A percentile compares a stretch with the other conserved stretches of the same genome.
Evolutionary conservation across 1,140 invertebrate species (phyloP).

Genomic region (Dreissena polymorpha): DNA sequence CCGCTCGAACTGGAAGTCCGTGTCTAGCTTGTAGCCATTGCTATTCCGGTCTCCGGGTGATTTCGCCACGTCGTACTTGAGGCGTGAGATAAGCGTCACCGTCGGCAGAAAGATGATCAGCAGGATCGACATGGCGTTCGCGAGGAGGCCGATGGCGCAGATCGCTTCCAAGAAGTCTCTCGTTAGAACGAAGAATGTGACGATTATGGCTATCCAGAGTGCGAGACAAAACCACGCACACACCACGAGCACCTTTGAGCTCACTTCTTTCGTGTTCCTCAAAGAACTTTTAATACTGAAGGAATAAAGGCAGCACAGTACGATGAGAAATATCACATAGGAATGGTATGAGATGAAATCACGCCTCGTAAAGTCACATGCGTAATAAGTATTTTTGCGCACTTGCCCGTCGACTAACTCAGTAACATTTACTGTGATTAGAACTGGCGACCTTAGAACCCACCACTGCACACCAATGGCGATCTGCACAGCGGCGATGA

Average conservation of each 20-base stretch:
- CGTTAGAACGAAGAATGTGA: conserved; percentile 80
- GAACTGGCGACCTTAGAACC: conserved; percentile 56
- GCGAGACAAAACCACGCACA: conserved; percentile 79
- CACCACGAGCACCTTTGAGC: conserved; percentile 82
- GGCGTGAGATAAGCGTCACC: conserved; percentile 82
- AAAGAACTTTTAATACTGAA: conserved; percentile 81
- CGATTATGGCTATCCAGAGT: conserved; percentile 82
- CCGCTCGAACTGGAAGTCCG: conserved; percentile 73
- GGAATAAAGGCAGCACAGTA: conserved; percentile 80
- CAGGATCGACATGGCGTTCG: conserved; percentile 82
- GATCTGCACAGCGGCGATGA: conserved; percentile 81
- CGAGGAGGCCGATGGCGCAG: conserved; percentile 83
- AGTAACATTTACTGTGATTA: conserved; percentile 18
- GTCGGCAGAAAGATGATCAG: conserved; percentile 83
- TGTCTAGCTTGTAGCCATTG: conserved; percentile 71
- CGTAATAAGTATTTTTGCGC: conserved; percentile 45
- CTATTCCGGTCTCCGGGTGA: conserved; percentile 50
- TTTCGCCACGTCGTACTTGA: conserved; percentile 70
- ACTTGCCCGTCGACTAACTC: conserved; percentile 4
- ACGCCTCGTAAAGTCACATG: conserved; percentile 67
- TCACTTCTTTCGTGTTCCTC: conserved; percentile 82
- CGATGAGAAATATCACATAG: conserved; percentile 83
- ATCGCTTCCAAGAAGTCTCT: conserved; percentile 80
- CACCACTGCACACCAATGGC: conserved; percentile 69
- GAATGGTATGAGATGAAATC: conserved; percentile 75